Evolutionary conservation across 1,140 invertebrate genomes (phyloP).

Genomic region (Leptinotarsa lineolata): DNA sequence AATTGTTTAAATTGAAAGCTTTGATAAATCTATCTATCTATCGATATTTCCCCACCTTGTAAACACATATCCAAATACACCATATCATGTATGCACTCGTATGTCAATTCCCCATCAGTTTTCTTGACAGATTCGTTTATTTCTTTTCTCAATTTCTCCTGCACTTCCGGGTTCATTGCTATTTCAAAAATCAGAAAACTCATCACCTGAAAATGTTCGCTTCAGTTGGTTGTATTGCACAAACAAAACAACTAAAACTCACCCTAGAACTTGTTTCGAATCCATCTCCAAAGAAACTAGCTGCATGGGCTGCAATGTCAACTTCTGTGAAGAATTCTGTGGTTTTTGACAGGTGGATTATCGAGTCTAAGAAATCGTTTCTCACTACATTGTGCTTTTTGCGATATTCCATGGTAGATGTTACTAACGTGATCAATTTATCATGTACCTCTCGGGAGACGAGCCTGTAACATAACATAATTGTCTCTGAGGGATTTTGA

Average conservation of each 20-base stretch:
- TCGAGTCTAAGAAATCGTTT: conserved; percentile 49
- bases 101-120: conserved; percentile 18
- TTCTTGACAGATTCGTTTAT: conserved; percentile 47
- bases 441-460: conserved; percentile 36
- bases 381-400: conserved; percentile 49
- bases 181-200: conserved; percentile 60
- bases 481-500: too few species aligned
- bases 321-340: conserved; percentile 52
- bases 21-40: too few species aligned
- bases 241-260: not conserved
- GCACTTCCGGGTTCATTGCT: conserved; percentile 65
- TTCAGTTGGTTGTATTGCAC: too few species aligned
- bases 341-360: conserved; percentile 5
- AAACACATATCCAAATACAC: conserved; percentile 33
- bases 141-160: conserved; percentile 71
- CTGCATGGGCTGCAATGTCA: conserved; percentile 65
- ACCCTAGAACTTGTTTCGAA: conserved; percentile 42
- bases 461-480: conserved; percentile 25
- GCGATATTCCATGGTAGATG: conserved; percentile 50
- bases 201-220: conserved; percentile 28
- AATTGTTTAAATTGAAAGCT: too few species aligned
- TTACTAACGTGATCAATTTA: conserved; percentile 34
- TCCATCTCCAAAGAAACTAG: conserved; percentile 55
- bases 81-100: conserved; percentile 31
- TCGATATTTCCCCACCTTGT: conserved; percentile 23